phyloP scores from a whole-genome alignment of 2,113 vertebrate species.

The Lepidothrix coronata region DNA sequence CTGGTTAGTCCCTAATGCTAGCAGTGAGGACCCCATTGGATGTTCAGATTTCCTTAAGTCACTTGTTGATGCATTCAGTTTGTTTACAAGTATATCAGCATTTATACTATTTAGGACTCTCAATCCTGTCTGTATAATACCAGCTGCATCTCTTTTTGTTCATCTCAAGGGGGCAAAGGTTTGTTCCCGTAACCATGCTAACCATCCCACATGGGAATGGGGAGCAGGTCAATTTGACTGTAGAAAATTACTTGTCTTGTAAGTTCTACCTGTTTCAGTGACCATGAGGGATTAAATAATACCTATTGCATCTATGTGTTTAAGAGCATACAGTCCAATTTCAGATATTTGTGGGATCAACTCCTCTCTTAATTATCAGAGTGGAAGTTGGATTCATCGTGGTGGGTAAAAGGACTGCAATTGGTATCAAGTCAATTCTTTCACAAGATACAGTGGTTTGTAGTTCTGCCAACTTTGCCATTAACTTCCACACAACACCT shows the following conservation, averaged over 20 bases:
- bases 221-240: background rate
- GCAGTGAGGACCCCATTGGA: rapidly evolving
- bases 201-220: background rate
- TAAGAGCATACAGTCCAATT: background rate
- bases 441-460: background rate
- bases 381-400: background rate
- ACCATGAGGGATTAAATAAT: background rate
- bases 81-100: background rate
- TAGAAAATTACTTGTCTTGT: background rate
- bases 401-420: background rate
- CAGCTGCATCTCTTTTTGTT: background rate
- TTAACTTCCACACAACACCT: background rate
- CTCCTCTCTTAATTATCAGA: background rate
- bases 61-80: background rate
- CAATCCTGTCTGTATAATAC: background rate
- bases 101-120: background rate
- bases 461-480: background rate
- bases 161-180: background rate
- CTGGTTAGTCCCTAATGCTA: background rate
- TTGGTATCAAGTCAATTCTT: rapidly evolving
- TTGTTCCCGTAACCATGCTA: background rate
- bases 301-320: background rate
- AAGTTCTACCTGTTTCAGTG: background rate
- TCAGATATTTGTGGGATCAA: background rate
- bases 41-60: background rate